phyloP scores from a whole-genome alignment of 2,888 invertebrate genomes.

The Notocelia uddmanniana region DNA sequence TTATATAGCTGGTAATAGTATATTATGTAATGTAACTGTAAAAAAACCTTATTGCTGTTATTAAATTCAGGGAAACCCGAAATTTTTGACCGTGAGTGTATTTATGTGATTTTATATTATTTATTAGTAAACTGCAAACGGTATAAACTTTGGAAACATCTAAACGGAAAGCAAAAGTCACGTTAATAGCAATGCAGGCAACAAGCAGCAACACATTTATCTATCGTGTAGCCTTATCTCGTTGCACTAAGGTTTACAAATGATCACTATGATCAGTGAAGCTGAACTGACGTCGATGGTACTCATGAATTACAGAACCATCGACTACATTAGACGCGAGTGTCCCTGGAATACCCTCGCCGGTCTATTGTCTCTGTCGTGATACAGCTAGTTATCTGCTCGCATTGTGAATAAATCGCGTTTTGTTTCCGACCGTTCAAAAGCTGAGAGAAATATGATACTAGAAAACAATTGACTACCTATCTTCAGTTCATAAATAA shows the following conservation, averaged over 20 bases:
- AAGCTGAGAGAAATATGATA: not conserved
- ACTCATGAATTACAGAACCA: not conserved
- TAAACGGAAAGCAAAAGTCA: too few relatives aligned
- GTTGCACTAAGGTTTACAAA: not conserved
- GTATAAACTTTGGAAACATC: too few relatives aligned
- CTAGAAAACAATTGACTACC: not conserved
- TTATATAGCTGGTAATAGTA: too few relatives aligned
- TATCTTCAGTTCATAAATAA: not conserved
- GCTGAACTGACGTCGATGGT: not conserved
- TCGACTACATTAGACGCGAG: not conserved
- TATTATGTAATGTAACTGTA: too few relatives aligned
- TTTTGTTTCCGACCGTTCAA: slow-evolving; percentile 19
- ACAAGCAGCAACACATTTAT: not conserved
- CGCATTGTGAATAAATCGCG: slow-evolving; percentile 24
- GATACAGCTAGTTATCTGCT: slow-evolving; percentile 20
- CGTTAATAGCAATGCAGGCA: too few relatives aligned
- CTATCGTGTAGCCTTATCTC: not conserved
- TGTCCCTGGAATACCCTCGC: not conserved
- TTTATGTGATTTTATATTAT: too few relatives aligned
- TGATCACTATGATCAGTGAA: not conserved
- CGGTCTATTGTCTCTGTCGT: slow-evolving; percentile 4
- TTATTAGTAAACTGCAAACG: too few relatives aligned
- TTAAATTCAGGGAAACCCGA: too few relatives aligned
- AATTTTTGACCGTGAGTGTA: too few relatives aligned
- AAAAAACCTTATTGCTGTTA: too few relatives aligned